Percentiles rank a stretch among this genome's conserved stretches.
These are phyloP conservation scores for Chalcosyrphus nemorum DNA, from an alignment of 2,888 invertebrate species.

Conservation along the genomic window DNA sequence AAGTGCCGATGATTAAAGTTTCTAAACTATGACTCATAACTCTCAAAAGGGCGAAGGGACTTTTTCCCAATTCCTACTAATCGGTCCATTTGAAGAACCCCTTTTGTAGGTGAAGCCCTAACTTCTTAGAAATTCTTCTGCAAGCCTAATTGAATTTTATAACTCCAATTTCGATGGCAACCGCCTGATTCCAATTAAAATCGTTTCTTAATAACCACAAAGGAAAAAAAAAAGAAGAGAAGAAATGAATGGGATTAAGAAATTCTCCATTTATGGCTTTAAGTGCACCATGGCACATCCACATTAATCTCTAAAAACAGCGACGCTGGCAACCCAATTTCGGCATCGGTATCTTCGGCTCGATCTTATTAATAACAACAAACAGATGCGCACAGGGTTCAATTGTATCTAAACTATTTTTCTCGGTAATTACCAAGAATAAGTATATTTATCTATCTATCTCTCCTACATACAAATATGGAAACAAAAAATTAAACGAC, in stretches of 20 bases:
- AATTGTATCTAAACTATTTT: conserved; percentile 71
- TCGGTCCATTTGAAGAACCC: conserved; percentile 1
- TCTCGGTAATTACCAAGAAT: conserved; percentile 69
- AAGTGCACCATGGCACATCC: conserved; percentile 62
- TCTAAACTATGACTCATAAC: background rate
- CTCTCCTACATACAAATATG: conserved; percentile 47
- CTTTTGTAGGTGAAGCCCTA: conserved; percentile 6
- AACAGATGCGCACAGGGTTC: conserved; percentile 70
- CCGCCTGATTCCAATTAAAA: conserved; percentile 65
- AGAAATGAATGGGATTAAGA: conserved; percentile 60
- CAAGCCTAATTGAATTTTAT: conserved; percentile 46
- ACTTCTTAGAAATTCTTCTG: conserved; percentile 5
- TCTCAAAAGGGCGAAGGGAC: too few relatives aligned
- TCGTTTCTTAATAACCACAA: conserved; percentile 63
- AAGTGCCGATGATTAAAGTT: conserved; percentile 2
- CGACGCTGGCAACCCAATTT: conserved; percentile 51
- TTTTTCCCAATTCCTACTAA: background rate
- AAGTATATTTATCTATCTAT: conserved; percentile 48
- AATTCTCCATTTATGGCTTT: conserved; percentile 68
- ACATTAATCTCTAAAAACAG: conserved; percentile 65
- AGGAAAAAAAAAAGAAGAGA: too few relatives aligned
- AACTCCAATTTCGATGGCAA: conserved; percentile 35
- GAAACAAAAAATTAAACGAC: conserved; percentile 47
- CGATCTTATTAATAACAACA: conserved; percentile 69
- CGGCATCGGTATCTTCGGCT: conserved; percentile 57